Base-by-base conservation (phyloP, 2,888 invertebrate genomes). In the Entomobrya proxima region DNA sequence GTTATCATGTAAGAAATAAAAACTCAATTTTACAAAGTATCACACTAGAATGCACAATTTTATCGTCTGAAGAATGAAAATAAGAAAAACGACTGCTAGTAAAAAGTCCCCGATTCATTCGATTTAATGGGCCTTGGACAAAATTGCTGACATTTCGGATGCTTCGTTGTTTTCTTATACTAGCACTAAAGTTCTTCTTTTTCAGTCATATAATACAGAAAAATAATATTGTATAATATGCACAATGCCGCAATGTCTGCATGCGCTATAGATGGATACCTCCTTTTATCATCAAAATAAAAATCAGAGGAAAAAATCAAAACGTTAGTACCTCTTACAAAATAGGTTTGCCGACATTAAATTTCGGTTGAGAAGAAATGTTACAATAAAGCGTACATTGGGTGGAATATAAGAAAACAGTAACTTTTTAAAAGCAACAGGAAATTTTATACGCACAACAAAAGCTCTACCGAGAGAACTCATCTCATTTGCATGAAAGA, bases 371-470 rank as follows among this genome's bases (percentile, higher is more conserved):
- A 37, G 30, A n/a, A n/a, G 13, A 27, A 30, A 47, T 44, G 11
- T 44, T 13, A 44, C n/a, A 15, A 7, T 7, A 44, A 44, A n/a
- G 2, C 44, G 9, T 15, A 2, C n/a, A 40, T 15, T 3, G 30
- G 24, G 35, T 44, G 4, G 61, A 40, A 81, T 44, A 44, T 61
- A 58, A 30, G 40, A 32, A 58, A 81, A 61, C 81, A n/a, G n/a
- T n/a, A 74, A 74, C 81, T 81, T 67, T 64, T 81, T 52, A 81
- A 81, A 81, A 81, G 81, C 81, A 81, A 81, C 81, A 81, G 81
- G 81, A 81, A 80, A 81, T 74, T 74, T 79, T 81, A 81, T 50
- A 50, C 21, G n/a, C n/a, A 52, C 58, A 81, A 72, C 72, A 81
- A 81, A 81, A 61, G 74, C 74, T 74, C 81, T 37, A 35, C 64